A percentile compares a stretch with the other conserved stretches of the same genome.
These are phyloP conservation scores for Channa argus DNA, from an alignment of 2,113 vertebrate genomes.

Conservation along the genomic window DNA sequence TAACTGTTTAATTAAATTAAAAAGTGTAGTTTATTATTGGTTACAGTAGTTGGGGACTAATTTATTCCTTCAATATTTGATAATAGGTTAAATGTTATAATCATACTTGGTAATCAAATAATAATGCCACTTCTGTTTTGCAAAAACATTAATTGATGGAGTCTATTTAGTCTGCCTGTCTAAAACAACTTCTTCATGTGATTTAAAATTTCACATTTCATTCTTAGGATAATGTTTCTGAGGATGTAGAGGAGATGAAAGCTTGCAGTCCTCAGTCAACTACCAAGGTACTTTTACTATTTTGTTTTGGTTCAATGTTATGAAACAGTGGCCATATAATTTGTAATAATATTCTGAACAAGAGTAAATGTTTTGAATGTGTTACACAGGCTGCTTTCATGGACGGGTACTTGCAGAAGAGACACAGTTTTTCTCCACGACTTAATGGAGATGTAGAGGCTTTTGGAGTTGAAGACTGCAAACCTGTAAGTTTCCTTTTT, in stretches of 20 bases:
- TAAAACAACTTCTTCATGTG: no score
- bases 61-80: no score
- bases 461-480: conserved; percentile 25
- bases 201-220: background rate
- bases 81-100: no score
- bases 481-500: conserved; percentile 47
- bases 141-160: no score
- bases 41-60: no score
- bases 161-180: no score
- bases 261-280: background rate
- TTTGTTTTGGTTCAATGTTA: no score
- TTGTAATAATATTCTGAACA: no score
- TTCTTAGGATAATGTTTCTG: conserved; percentile 28
- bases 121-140: no score
- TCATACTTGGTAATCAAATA: no score
- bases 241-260: conserved; percentile 17
- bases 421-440: background rate
- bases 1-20: background rate
- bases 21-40: no score
- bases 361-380: background rate
- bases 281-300: conserved; percentile 22
- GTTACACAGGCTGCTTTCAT: conserved; percentile 28
- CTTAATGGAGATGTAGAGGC: conserved; percentile 4
- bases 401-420: conserved; percentile 18
- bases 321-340: no score